phyloP scores from a whole-genome alignment of 2,888 invertebrate species.

The Pachymerium ferrugineum region DNA sequence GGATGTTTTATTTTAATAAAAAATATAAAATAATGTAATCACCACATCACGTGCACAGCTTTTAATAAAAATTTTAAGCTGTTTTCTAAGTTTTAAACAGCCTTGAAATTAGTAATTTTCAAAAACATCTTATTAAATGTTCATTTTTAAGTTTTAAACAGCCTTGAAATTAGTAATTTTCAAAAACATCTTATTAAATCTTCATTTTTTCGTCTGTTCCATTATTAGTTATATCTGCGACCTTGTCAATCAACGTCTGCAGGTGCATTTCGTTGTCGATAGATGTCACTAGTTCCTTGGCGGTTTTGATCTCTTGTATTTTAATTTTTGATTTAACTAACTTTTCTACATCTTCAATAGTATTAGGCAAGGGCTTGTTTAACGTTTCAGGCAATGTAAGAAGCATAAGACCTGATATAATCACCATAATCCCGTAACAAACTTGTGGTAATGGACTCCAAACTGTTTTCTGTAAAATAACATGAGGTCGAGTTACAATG shows the following conservation, averaged over 20 bases:
- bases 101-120: too few species aligned
- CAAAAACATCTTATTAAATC: neutral
- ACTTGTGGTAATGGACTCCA: constrained; percentile 14
- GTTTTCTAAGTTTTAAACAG: too few species aligned
- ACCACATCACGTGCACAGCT: neutral
- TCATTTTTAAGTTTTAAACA: too few species aligned
- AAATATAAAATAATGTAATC: too few species aligned
- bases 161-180: too few species aligned
- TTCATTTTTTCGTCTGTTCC: neutral
- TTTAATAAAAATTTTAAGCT: neutral
- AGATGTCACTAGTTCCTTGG: neutral
- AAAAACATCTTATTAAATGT: too few species aligned
- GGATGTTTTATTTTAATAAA: neutral
- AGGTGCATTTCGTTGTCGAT: neutral
- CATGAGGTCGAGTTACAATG: neutral
- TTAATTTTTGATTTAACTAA: neutral
- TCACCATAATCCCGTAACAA: neutral
- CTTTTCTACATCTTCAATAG: constrained; percentile 30
- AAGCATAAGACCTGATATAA: neutral
- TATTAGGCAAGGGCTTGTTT: constrained; percentile 28
- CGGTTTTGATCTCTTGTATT: neutral
- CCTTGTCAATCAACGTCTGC: neutral
- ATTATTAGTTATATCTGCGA: neutral
- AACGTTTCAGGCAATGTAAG: constrained; percentile 29
- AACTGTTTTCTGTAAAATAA: neutral